phyloP scores from a whole-genome alignment of 2,797 vertebrate genomes.

The Enoplosus armatus region DNA sequence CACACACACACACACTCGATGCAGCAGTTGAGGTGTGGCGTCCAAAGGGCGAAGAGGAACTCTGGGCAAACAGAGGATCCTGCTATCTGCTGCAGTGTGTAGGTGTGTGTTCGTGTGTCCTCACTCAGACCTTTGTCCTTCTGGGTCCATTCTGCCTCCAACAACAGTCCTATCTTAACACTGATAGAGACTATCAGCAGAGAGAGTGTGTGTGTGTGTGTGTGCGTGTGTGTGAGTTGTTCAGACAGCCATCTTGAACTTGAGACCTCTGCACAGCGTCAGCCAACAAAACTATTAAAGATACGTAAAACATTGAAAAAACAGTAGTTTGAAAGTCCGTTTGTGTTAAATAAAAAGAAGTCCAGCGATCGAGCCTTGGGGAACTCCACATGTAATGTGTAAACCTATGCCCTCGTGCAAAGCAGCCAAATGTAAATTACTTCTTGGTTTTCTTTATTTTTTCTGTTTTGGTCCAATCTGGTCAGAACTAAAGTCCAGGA shows the following conservation, averaged over 20 bases:
- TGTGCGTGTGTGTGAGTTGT: conserved; percentile 28
- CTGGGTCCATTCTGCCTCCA: conserved; percentile 53
- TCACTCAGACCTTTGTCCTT: conserved; percentile 72
- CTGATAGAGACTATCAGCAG: conserved; percentile 68
- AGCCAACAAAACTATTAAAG: background rate
- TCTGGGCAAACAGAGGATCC: conserved; percentile 72
- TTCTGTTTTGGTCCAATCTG: no score
- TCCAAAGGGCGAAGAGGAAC: conserved; percentile 77
- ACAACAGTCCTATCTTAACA: conserved; percentile 55
- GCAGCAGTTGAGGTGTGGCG: conserved; percentile 73
- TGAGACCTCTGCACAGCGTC: conserved; percentile 1
- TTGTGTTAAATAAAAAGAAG: background rate
- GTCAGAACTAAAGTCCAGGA: background rate
- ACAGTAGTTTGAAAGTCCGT: no score
- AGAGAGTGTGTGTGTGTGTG: conserved; percentile 29
- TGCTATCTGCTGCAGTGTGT: conserved; percentile 65
- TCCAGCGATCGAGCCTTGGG: conserved; percentile 2
- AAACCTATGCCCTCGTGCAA: no score
- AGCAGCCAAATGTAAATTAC: background rate
- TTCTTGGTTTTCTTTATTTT: background rate
- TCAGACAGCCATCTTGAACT: conserved; percentile 51
- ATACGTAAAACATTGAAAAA: background rate
- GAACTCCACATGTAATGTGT: conserved; percentile 9
- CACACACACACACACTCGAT: conserved; percentile 22
- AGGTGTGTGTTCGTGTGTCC: conserved; percentile 18